Evolutionary conservation across 2,797 vertebrate genomes (phyloP).

Genomic region (Cyprinodon diabolis): DNA sequence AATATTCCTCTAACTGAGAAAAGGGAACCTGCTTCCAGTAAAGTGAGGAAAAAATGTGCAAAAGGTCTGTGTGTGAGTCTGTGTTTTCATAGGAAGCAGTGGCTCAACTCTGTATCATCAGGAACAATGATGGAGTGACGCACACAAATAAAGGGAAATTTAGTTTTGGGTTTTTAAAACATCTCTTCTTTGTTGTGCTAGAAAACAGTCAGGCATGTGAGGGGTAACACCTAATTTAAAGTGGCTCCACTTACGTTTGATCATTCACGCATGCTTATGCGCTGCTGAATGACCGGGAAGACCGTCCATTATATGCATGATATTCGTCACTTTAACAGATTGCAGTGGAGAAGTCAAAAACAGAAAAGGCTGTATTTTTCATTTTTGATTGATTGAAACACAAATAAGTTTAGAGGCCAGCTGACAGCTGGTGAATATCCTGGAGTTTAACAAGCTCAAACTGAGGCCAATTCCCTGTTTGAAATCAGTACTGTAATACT

Average conservation of each 20-base stretch:
- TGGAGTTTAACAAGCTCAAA: background rate
- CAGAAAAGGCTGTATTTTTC: background rate
- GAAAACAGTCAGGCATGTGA: constrained; percentile 34
- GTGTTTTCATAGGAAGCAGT: constrained; percentile 35
- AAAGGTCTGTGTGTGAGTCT: constrained; percentile 21
- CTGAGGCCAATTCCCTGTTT: background rate
- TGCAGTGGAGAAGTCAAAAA: constrained; percentile 34
- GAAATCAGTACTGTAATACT: background rate
- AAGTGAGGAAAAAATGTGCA: constrained; percentile 23
- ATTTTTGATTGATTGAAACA: background rate
- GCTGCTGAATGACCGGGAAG: constrained; percentile 24
- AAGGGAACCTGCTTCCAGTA: constrained; percentile 61
- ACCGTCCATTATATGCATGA: constrained; percentile 45
- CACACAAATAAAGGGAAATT: constrained; percentile 14
- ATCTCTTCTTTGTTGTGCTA: constrained; percentile 37
- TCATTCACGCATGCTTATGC: constrained; percentile 48
- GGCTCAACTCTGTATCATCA: constrained; percentile 62
- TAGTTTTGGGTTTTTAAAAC: background rate
- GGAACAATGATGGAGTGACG: constrained; percentile 20
- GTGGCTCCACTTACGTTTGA: constrained; percentile 40
- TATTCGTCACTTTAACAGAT: constrained; percentile 21
- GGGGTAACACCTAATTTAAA: constrained; percentile 17
- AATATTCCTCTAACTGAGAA: constrained; percentile 60
- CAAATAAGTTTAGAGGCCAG: constrained; percentile 2
- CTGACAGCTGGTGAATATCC: constrained; percentile 8